phyloP scores from a whole-genome alignment of 2,113 vertebrate species.

The Dryoscopus gambensis region DNA sequence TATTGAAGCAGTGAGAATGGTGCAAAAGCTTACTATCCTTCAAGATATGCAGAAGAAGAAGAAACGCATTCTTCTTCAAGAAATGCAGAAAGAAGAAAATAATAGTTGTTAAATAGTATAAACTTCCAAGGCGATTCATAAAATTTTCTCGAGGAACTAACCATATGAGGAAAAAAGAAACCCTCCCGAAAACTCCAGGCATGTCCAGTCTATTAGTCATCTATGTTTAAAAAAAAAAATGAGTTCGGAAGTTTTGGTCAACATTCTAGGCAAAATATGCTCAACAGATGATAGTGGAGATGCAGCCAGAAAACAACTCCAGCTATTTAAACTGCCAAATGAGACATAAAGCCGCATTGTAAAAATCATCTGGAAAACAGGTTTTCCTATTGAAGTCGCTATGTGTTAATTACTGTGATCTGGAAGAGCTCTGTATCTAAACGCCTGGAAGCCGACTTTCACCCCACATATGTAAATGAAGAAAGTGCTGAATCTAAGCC shows the following conservation, averaged over 20 bases:
- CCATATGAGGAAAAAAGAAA: neutral
- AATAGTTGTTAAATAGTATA: neutral
- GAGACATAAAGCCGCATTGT: slow-evolving; percentile 85
- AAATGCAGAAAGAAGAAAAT: neutral
- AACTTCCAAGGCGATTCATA: neutral
- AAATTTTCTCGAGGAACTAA: neutral
- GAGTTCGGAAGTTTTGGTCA: slow-evolving; percentile 62
- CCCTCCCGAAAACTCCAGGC: neutral
- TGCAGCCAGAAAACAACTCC: slow-evolving; percentile 81
- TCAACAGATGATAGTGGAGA: slow-evolving; percentile 81
- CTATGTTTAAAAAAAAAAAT: neutral
- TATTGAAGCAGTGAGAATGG: neutral
- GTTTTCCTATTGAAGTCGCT: slow-evolving; percentile 82
- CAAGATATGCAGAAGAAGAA: no score
- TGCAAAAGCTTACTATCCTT: neutral
- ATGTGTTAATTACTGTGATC: slow-evolving; percentile 84
- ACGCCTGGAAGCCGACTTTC: slow-evolving; percentile 78
- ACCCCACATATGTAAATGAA: slow-evolving; percentile 75
- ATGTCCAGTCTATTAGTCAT: neutral
- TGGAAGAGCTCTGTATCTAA: slow-evolving; percentile 78
- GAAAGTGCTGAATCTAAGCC: slow-evolving; percentile 75
- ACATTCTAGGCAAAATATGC: slow-evolving; percentile 73
- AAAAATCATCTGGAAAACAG: slow-evolving; percentile 87
- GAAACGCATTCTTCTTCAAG: no score
- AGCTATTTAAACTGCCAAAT: slow-evolving; percentile 83